Percentiles rank a stretch among this genome's conserved stretches.
Conservation (phyloP, 2,888 invertebrate species). For the Eucera pruinosa region DNA sequence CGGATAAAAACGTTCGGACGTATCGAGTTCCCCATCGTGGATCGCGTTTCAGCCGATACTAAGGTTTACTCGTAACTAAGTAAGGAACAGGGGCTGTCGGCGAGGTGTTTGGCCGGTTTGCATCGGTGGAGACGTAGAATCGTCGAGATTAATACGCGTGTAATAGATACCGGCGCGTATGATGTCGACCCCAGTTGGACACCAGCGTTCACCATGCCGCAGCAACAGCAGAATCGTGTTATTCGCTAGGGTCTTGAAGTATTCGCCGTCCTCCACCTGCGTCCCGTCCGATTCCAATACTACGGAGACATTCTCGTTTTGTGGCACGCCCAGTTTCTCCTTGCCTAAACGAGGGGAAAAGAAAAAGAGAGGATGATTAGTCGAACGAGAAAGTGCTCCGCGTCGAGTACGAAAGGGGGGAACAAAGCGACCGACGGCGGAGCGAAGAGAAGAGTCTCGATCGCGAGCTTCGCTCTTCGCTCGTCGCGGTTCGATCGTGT, state of each 20-base stretch:
- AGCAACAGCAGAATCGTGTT: slow-evolving; percentile 95
- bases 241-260: slow-evolving; percentile 96
- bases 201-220: slow-evolving; percentile 96
- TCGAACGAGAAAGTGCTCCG: no score
- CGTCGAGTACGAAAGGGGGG: neutral
- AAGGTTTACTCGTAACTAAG: no score
- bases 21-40: no score
- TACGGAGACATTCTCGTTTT: slow-evolving; percentile 94
- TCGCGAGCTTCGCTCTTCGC: neutral
- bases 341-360: slow-evolving; percentile 87
- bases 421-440: neutral
- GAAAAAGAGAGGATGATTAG: neutral
- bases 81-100: no score
- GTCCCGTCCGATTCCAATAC: slow-evolving; percentile 98
- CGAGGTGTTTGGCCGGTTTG: no score
- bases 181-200: slow-evolving; percentile 96
- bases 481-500: neutral
- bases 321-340: slow-evolving; percentile 95
- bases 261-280: slow-evolving; percentile 98
- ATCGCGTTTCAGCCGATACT: no score
- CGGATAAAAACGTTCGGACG: slow-evolving; percentile 3
- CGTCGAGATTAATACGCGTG: no score
- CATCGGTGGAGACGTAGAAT: no score
- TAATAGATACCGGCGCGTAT: slow-evolving; percentile 93
- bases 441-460: no score